Evolutionary conservation across 1,140 invertebrate genomes (phyloP), one percentile per base, ranked within the genome.

Genomic region (Formica selysi): DNA sequence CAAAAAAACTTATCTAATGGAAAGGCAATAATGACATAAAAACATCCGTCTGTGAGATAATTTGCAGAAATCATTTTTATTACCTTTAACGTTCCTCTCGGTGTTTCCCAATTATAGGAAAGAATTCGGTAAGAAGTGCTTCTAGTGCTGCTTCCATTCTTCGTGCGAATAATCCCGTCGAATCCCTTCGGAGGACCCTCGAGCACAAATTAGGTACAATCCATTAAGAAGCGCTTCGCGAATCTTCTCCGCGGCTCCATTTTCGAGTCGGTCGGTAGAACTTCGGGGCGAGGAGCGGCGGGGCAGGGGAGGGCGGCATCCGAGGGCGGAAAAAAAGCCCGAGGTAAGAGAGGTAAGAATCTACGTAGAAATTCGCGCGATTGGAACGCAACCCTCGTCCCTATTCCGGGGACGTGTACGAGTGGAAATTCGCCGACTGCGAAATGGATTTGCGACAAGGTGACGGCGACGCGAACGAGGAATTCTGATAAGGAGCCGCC

Each of bases 381-480:
- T 92, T 92, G 89, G 90, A 91, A 92, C 84, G 78, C 91, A 92
- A 76, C 81, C 88, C 91, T 92, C 91, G 91, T 92, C 87, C 89
- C 87, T 87, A 91, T 91, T 91, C 81, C 64, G 64, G 65, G 54
- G 76, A 87, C 68, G 86, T 86, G 85, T 89, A 91, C 88, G 90
- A 89, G 88, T 91, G 68, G 89, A 91, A 93, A 93, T 93, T 92
- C 89, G 89, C 84, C 87, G 89, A 89, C 89, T 91, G 91, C 92
- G 90, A 93, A 94, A 93, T 94, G 93, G 93, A 94, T 94, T 94
- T 94, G 92, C 92, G 91, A 94, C 93, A 93, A 94, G 92, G 92
- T 93, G 93, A 94, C 92, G 91, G 71, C 88, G 86, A 67, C 76
- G 74, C 90, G 89, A 83, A 86, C 89, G 73, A 87, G 88, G 93